Evolutionary conservation across 2,113 vertebrate species (phyloP).

Genomic region (Stigmatopora nigra): DNA sequence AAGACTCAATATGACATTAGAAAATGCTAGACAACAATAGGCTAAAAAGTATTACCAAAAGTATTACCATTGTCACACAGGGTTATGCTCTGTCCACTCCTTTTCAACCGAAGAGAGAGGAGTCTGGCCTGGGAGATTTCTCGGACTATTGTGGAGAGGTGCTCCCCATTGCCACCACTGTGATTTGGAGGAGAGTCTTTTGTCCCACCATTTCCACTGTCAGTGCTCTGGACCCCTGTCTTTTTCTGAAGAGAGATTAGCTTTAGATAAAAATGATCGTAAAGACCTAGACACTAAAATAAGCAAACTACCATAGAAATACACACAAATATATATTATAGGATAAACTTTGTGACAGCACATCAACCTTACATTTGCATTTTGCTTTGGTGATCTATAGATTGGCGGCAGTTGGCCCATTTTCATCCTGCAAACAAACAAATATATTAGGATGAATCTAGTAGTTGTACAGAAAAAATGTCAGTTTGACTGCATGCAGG

Average conservation of each 20-base stretch:
- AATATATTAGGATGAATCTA: neutral
- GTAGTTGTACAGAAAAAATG: neutral
- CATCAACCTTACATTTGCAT: slow-evolving; percentile 81
- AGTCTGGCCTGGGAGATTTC: slow-evolving; percentile 66
- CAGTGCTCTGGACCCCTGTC: slow-evolving; percentile 63
- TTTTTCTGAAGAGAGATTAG: slow-evolving; percentile 63
- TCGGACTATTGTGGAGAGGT: slow-evolving; percentile 62
- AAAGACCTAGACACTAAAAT: neutral
- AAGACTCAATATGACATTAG: too few relatives aligned
- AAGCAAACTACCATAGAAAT: too few relatives aligned
- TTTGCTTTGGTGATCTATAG: slow-evolving; percentile 78
- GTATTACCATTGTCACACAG: slow-evolving; percentile 66
- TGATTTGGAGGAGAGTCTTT: slow-evolving; percentile 68
- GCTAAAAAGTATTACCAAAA: neutral
- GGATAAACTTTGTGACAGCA: neutral
- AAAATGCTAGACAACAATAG: too few relatives aligned
- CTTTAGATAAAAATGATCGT: neutral
- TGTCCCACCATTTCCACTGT: slow-evolving; percentile 54
- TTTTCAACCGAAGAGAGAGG: slow-evolving; percentile 64
- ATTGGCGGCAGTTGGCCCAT: slow-evolving; percentile 78
- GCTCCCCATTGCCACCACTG: slow-evolving; percentile 60
- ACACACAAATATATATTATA: too few relatives aligned
- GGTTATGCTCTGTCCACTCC: slow-evolving; percentile 57
- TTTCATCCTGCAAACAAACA: slow-evolving; percentile 76
- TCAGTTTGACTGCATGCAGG: neutral